Evolutionary conservation across 2,888 invertebrate genomes (phyloP), one percentile per base, ranked within the genome.

Genomic region (Theristus sp.): DNA sequence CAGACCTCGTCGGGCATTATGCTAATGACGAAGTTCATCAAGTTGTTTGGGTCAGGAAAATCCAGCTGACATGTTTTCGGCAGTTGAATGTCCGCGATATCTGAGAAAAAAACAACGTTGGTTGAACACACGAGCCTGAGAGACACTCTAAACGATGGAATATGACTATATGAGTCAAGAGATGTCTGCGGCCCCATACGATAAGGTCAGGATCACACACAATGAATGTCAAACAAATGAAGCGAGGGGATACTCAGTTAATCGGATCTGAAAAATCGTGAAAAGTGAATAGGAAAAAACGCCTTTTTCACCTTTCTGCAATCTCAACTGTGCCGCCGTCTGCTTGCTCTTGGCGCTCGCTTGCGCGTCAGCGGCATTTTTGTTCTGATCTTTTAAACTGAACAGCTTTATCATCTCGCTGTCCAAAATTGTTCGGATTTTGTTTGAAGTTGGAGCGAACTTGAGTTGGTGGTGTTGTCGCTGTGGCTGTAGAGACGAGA

Each of bases 251-350:
- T n/a, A n/a, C n/a, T n/a, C n/a, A n/a, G n/a, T n/a, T n/a, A n/a
- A n/a, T n/a, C n/a, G n/a, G n/a, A n/a, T n/a, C n/a, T n/a, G n/a
- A n/a, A n/a, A n/a, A n/a, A n/a, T n/a, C n/a, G n/a, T n/a, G n/a
- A n/a, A n/a, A n/a, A n/a, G n/a, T n/a, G n/a, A n/a, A n/a, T n/a
- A n/a, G n/a, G n/a, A n/a, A n/a, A n/a, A n/a, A n/a, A n/a, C n/a
- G n/a, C n/a, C n/a, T n/a, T n/a, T n/a, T n/a, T n/a, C n/a, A n/a
- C 93, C 93, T 88, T 94, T 96, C 76, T 90, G 89, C 74, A 94
- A 90, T 78, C 94, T 84, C 74, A 94, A 81, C 78, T 94, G 93
- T 66, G 94, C 94, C 70, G 94, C 93, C 67, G 91, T 90, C 66
- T 90, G 87, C 78, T 89, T 89, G 79, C 91, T 63, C 89, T 77